These are phyloP conservation scores for Spatulosminthurus flaviceps DNA, from an alignment of 2,888 invertebrate genomes.

Conservation along the genomic window DNA sequence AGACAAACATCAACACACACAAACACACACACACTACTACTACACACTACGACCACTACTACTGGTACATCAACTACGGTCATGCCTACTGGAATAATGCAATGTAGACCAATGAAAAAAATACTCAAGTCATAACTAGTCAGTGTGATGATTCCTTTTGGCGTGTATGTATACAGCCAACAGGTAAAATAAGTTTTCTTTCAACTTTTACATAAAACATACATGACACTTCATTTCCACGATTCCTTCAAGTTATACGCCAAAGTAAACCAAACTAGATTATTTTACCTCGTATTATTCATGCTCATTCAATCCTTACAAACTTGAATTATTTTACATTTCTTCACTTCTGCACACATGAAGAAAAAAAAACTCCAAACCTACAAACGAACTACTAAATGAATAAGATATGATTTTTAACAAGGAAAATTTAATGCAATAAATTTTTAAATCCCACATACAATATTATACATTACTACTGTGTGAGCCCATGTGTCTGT, in stretches of 20 bases:
- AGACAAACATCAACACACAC: constrained; percentile 13
- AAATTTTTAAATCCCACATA: not conserved
- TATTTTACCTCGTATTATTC: too few species aligned
- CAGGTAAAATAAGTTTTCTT: too few species aligned
- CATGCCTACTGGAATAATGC: too few species aligned
- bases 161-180: too few species aligned
- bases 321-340: too few species aligned
- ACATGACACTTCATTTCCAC: not conserved
- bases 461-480: not conserved
- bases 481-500: not conserved
- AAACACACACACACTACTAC: too few species aligned
- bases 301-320: too few species aligned
- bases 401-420: constrained; percentile 4
- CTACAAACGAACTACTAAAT: not conserved
- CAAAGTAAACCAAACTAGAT: not conserved
- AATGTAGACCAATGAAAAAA: too few species aligned
- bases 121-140: too few species aligned
- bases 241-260: not conserved
- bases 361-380: too few species aligned
- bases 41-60: not conserved
- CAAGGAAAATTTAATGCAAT: constrained; percentile 1
- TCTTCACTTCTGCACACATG: not conserved
- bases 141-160: too few species aligned
- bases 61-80: too few species aligned
- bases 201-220: not conserved